Base-by-base conservation (phyloP, 2,797 vertebrate species). In the Coendou prehensilis region DNA sequence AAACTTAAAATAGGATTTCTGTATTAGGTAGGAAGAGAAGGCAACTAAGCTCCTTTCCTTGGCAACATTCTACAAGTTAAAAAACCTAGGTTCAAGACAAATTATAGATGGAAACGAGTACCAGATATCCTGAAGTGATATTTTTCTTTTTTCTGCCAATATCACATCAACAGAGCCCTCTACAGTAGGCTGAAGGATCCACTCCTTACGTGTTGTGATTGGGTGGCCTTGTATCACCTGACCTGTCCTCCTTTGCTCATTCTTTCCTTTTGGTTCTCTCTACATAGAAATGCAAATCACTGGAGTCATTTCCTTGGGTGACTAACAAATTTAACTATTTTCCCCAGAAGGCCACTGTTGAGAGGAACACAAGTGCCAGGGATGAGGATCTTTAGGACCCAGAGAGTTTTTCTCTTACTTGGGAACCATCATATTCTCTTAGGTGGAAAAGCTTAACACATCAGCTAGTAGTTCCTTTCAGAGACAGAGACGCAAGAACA, bases 311-410 rank as follows among this genome's bases (percentile, higher is more conserved):
- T 92, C 30, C 73, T 83, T 80, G 87, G 79, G 86, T 76, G 67
- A 63, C 45, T 94, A 89, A 78, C 11, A 87, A 79, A 88, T 92
- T 82, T 86, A 92, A 61, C 14, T 37, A 88, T 83, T 96, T 94
- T 95, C 87, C 92, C 56, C 22, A 37, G 33, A 64, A 79, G 67
- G 37, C 4, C 1, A 50, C 52, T 90, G 63, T 45, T 95, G 93
- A 85, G 78, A 57, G 37, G 13, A 47, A 88, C 17, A 75, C 15
- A 20, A 33, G 5, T 37, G 30, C 54, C 30, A 78, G 5, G 1
- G 1, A 79, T 73, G 23, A 95, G 54, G n/a, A 14, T 1, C 61
- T 1, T 9, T 47, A 26, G 41, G 63, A 17, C 23, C 81, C 81
- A 69, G 69, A 91, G 45, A 9, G 14, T 26, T 69, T 83, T 57